A percentile compares a stretch with the other conserved stretches of the same genome.
phyloP scores from a whole-genome alignment of 2,113 vertebrate genomes.

The Hypanus sabinus region DNA sequence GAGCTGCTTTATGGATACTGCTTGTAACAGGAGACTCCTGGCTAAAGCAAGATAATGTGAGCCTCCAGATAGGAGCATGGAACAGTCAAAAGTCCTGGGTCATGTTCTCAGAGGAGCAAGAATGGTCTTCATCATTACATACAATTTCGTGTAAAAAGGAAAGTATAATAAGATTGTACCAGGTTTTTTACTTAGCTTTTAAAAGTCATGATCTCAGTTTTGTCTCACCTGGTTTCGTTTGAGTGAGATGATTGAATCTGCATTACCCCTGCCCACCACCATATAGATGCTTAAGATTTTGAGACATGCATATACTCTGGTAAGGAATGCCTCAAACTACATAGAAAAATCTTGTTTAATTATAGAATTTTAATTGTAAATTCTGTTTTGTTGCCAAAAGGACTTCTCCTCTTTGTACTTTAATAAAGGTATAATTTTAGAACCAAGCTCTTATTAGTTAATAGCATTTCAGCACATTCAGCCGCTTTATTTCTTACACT shows the following conservation, averaged over 20 bases:
- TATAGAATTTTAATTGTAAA: not conserved
- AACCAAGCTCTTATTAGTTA: slow-evolving; percentile 44
- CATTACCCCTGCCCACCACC: too few relatives aligned
- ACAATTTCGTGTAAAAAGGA: not conserved
- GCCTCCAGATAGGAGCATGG: not conserved
- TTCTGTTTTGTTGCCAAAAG: not conserved
- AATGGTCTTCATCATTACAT: not conserved
- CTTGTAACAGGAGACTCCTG: not conserved
- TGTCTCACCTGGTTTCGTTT: not conserved
- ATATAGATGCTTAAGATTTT: not conserved
- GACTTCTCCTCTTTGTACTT: not conserved
- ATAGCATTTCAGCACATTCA: slow-evolving; percentile 37
- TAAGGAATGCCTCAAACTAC: not conserved
- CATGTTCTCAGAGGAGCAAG: not conserved
- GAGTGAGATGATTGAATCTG: not conserved
- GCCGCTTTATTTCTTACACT: slow-evolving; percentile 44
- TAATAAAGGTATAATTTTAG: slow-evolving; percentile 39
- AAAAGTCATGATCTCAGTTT: not conserved
- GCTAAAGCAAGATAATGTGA: not conserved
- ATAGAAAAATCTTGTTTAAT: not conserved
- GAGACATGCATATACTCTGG: not conserved
- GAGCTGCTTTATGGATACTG: not conserved
- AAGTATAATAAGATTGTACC: not conserved
- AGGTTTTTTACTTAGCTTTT: not conserved
- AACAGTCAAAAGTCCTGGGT: not conserved